A percentile compares a stretch with the other conserved stretches of the same genome.
phyloP scores from a whole-genome alignment of 2,797 vertebrate genomes.

The Premnoplex brunnescens region DNA sequence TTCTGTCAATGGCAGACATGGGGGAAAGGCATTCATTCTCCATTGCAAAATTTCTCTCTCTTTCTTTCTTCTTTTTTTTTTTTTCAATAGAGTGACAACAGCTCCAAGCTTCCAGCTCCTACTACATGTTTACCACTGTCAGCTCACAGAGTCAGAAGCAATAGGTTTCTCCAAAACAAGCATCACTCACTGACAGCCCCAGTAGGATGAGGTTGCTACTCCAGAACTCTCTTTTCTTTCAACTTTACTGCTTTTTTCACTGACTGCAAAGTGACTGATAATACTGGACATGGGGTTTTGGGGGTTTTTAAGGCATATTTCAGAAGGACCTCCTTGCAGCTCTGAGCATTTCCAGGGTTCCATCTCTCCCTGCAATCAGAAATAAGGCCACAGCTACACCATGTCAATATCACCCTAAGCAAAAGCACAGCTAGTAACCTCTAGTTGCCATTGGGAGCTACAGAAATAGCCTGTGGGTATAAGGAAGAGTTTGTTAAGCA shows the following conservation, averaged over 20 bases:
- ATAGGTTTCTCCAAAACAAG: background rate
- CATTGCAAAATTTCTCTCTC: background rate
- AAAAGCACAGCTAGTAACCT: background rate
- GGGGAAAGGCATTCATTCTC: background rate
- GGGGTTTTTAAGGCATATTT: background rate
- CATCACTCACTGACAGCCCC: background rate
- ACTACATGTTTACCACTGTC: background rate
- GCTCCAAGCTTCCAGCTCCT: background rate
- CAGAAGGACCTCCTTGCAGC: background rate
- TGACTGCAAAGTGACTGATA: background rate
- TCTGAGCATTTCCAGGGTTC: background rate
- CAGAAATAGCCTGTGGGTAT: slow-evolving; percentile 9
- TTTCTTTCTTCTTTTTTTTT: background rate
- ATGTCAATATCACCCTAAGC: background rate
- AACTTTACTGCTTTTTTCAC: background rate
- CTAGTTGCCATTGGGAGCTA: background rate
- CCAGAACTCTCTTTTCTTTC: background rate
- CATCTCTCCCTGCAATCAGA: background rate
- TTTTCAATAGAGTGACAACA: background rate
- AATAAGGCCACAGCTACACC: background rate
- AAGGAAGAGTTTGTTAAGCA: slow-evolving; percentile 34
- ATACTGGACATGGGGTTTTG: background rate
- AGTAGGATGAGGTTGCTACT: background rate
- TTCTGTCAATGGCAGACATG: background rate
- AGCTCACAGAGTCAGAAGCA: background rate